Evolutionary conservation across 2,113 vertebrate species (phyloP).

Genomic region (Pygoscelis antarcticus): DNA sequence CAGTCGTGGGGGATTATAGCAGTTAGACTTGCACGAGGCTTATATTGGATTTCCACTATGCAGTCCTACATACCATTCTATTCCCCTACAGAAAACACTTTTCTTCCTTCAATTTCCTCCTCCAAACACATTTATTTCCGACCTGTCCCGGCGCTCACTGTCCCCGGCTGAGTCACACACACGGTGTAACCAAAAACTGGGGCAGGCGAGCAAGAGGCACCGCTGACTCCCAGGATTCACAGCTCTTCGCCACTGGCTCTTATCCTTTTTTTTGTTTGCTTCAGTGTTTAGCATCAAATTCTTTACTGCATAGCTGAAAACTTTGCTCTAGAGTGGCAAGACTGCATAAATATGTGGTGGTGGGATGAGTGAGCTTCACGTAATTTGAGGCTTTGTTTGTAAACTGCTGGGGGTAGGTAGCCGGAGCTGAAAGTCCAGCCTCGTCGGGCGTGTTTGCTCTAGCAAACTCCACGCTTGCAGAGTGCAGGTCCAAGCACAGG

Average conservation of each 20-base stretch:
- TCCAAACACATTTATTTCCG: not conserved
- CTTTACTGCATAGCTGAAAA: not conserved
- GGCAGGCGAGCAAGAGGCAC: not conserved
- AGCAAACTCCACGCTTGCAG: not conserved
- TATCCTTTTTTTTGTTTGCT: not conserved
- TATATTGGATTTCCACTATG: not conserved
- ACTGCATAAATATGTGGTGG: not conserved
- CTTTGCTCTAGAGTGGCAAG: not conserved
- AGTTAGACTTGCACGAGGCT: not conserved
- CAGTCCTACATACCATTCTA: not conserved
- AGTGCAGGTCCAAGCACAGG: not conserved
- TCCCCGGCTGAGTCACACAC: not conserved
- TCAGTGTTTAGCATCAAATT: not conserved
- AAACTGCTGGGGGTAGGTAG: not conserved
- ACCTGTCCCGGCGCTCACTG: rapidly evolving
- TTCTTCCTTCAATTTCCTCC: not conserved
- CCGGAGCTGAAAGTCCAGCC: not conserved
- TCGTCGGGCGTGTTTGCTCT: rapidly evolving
- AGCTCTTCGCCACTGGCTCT: not conserved
- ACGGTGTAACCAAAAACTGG: not conserved
- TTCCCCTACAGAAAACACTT: not conserved
- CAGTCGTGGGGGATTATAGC: not conserved
- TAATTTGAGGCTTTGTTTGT: not conserved
- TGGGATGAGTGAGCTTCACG: not conserved
- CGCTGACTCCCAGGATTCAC: rapidly evolving